Evolutionary conservation across 1,140 invertebrate genomes (phyloP).

Genomic region (Philopotamus ludificatus): DNA sequence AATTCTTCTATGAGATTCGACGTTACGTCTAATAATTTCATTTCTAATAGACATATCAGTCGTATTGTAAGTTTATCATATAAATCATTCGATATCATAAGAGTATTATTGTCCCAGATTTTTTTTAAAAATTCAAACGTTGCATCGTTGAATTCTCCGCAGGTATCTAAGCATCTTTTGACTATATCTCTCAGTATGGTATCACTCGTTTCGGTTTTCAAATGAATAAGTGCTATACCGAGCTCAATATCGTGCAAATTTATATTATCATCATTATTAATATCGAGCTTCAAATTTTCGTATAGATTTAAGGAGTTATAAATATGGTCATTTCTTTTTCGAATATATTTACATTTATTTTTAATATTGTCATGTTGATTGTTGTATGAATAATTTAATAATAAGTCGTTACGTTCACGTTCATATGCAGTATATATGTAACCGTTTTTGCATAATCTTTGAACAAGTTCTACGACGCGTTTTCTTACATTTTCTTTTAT

Average conservation of each 20-base stretch:
- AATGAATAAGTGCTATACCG: slow-evolving; percentile 3
- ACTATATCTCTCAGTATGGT: background rate
- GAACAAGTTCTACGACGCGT: background rate
- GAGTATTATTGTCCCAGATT: slow-evolving; percentile 1
- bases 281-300: no score
- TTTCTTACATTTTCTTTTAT: slow-evolving; percentile 5
- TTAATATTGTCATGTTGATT: background rate
- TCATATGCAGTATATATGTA: background rate
- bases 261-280: background rate
- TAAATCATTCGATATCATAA: background rate
- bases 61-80: background rate
- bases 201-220: background rate
- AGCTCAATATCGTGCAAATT: slow-evolving; percentile 1
- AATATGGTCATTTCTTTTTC: background rate
- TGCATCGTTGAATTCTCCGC: background rate
- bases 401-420: background rate
- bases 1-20: background rate
- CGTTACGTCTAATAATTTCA: slow-evolving; percentile 4
- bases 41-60: background rate
- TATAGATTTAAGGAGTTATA: background rate
- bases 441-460: slow-evolving; percentile 1
- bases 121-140: slow-evolving; percentile 10
- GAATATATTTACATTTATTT: background rate
- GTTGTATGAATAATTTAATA: background rate
- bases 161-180: background rate